These are phyloP conservation scores for Spermophilus dauricus DNA, from an alignment of 2,113 vertebrate genomes.

Conservation along the genomic window DNA sequence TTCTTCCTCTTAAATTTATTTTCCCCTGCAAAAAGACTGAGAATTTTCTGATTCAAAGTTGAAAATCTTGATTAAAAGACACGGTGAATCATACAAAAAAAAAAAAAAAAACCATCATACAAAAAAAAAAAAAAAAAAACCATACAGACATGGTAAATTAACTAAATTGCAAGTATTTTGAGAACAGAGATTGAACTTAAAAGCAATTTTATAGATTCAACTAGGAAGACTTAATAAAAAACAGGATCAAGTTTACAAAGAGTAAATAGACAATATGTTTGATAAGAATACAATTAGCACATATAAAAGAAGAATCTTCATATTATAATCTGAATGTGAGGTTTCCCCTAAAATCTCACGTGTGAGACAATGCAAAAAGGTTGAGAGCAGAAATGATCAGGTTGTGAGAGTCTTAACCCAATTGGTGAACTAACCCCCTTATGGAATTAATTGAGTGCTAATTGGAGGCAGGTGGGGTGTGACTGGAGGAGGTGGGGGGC, in stretches of 20 bases:
- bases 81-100: not conserved
- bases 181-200: not conserved
- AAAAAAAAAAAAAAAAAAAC: no score
- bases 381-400: no score
- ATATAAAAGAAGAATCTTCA: not conserved
- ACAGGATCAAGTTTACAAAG: not conserved
- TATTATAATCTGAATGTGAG: not conserved
- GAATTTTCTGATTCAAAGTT: constrained; percentile 50
- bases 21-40: not conserved
- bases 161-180: not conserved
- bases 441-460: no score
- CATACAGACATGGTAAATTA: not conserved
- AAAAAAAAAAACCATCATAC: not conserved
- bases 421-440: no score
- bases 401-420: no score
- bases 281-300: not conserved
- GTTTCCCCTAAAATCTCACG: no score
- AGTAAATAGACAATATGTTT: not conserved
- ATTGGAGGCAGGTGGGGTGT: no score
- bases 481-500: no score
- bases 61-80: constrained; percentile 33
- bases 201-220: not conserved
- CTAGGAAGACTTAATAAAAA: not conserved
- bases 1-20: not conserved
- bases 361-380: no score